Evolutionary conservation across 2,888 invertebrate genomes (phyloP).

Genomic region (Troides oblongomaculatus): DNA sequence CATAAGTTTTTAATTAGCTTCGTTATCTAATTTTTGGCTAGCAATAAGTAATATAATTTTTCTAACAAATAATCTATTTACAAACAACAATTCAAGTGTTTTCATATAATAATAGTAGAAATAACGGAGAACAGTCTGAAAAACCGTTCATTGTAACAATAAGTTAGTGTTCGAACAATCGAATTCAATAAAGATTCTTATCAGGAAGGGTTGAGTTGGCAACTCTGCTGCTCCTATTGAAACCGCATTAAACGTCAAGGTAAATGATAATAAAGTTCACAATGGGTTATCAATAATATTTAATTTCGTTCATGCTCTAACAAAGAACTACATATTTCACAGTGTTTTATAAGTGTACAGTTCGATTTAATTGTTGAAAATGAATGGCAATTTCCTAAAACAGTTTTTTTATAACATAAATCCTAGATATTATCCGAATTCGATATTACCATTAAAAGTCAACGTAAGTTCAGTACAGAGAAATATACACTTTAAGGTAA

Average conservation of each 20-base stretch:
- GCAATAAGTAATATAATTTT: no score
- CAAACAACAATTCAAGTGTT: no score
- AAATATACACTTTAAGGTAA: constrained; percentile 61
- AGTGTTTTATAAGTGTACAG: constrained; percentile 28
- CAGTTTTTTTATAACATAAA: constrained; percentile 46
- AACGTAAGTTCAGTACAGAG: constrained; percentile 44
- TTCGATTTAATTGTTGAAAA: constrained; percentile 39
- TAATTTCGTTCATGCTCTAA: constrained; percentile 46
- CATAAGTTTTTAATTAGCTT: no score
- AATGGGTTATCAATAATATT: constrained; percentile 71
- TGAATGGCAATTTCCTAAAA: constrained; percentile 55
- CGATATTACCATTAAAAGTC: constrained; percentile 38
- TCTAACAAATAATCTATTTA: no score
- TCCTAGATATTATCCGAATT: constrained; percentile 41
- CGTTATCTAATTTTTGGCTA: no score
- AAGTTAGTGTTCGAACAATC: not conserved
- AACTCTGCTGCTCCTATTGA: constrained; percentile 5
- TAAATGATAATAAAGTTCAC: constrained; percentile 59
- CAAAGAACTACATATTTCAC: constrained; percentile 45
- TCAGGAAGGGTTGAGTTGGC: constrained; percentile 12
- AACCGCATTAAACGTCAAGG: constrained; percentile 34
- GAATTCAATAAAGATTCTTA: not conserved
- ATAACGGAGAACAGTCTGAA: not conserved
- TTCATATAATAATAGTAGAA: not conserved
- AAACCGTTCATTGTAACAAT: not conserved